phyloP scores from a whole-genome alignment of 2,888 invertebrate genomes.

The Noctuana brunneofusca region DNA sequence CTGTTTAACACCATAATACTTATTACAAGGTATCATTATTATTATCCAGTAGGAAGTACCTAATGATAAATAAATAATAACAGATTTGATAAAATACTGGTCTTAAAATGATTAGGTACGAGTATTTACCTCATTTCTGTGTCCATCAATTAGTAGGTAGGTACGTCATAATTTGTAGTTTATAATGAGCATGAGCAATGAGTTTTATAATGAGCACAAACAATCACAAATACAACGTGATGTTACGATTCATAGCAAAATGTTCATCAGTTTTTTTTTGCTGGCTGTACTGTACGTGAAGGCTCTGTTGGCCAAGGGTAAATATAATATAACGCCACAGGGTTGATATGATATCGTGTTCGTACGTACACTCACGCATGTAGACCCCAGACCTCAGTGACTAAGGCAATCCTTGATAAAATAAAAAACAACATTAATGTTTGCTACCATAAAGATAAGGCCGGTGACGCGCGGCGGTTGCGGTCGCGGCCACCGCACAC shows the following conservation, averaged over 20 bases:
- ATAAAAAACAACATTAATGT: conserved; percentile 67
- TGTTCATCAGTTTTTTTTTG: conserved; percentile 13
- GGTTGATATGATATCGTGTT: conserved; percentile 66
- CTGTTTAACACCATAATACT: too few species aligned
- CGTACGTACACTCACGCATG: conserved; percentile 47
- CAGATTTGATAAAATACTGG: too few species aligned
- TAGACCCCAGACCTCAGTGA: conserved; percentile 64
- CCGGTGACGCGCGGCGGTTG: conserved; percentile 55
- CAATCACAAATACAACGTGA: neutral
- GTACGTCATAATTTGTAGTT: too few species aligned
- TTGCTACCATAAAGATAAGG: conserved; percentile 77
- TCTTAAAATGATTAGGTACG: too few species aligned
- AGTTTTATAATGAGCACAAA: too few species aligned
- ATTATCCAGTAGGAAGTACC: too few species aligned
- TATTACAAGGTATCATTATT: too few species aligned
- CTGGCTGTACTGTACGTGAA: conserved; percentile 44
- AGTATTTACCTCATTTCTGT: too few species aligned
- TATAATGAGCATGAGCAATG: neutral
- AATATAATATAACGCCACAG: conserved; percentile 60
- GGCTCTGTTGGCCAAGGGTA: conserved; percentile 56
- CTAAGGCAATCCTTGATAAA: conserved; percentile 71
- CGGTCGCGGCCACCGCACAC: conserved; percentile 67
- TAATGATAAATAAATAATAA: too few species aligned
- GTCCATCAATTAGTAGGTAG: too few species aligned
- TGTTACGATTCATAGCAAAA: neutral